phyloP scores from a whole-genome alignment of 2,888 invertebrate species.

The Cephus pygmeus region DNA sequence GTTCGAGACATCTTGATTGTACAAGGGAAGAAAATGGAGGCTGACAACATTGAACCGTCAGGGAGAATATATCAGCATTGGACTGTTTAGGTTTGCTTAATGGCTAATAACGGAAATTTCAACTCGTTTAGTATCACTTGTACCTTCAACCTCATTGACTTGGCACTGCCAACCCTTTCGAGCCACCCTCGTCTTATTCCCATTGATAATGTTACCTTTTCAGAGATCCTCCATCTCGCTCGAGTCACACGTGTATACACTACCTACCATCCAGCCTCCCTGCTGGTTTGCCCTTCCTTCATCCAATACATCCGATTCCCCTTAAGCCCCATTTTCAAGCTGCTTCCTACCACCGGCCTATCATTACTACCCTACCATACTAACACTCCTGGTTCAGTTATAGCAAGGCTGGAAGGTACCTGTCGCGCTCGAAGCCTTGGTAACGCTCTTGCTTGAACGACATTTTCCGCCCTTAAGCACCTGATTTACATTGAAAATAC shows the following conservation, averaged over 20 bases:
- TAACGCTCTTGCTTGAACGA: conserved; percentile 14
- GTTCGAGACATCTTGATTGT: background rate
- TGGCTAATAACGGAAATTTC: conserved; percentile 57
- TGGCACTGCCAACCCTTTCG: background rate
- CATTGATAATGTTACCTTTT: background rate
- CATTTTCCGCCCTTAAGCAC: conserved; percentile 10
- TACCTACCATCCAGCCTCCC: background rate
- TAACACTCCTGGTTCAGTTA: background rate
- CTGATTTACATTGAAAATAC: background rate
- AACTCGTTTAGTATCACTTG: conserved; percentile 64
- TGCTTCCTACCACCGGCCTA: background rate
- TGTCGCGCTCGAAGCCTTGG: background rate
- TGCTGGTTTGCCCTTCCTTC: background rate
- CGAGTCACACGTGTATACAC: background rate
- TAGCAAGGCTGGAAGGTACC: conserved; percentile 2
- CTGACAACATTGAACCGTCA: background rate
- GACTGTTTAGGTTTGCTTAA: conserved; percentile 34
- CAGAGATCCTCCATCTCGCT: background rate
- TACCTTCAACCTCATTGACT: conserved; percentile 50
- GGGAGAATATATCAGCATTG: background rate
- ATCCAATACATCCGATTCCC: background rate
- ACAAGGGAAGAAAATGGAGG: background rate
- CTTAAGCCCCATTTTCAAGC: background rate
- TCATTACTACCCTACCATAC: background rate
- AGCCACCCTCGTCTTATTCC: background rate